phyloP scores from a whole-genome alignment of 1,140 invertebrate genomes.

The Asobara japonica region DNA sequence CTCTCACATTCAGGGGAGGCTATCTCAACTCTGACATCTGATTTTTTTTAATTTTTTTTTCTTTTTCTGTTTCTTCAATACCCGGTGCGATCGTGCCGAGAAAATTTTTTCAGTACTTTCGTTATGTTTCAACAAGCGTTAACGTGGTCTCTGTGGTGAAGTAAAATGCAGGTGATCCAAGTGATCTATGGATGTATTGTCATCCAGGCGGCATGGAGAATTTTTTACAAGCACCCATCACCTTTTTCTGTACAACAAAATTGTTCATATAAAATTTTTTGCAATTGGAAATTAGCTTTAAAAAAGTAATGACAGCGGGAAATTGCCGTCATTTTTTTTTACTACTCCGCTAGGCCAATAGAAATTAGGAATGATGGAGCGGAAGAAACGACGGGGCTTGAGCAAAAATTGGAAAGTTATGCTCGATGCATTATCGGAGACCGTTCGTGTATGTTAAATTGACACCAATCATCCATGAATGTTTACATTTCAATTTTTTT shows the following conservation, averaged over 20 bases:
- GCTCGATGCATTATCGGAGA: slow-evolving; percentile 30
- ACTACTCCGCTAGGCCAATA: background rate
- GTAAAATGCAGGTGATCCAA: too few species aligned
- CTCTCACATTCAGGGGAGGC: background rate
- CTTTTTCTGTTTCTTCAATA: background rate
- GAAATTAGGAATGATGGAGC: background rate
- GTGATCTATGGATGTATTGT: too few species aligned
- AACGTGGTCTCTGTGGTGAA: background rate
- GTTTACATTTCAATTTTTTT: too few species aligned
- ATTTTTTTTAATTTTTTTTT: background rate
- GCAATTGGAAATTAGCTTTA: too few species aligned
- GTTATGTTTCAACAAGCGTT: background rate
- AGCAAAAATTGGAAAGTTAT: slow-evolving; percentile 55
- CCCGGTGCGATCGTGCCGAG: background rate
- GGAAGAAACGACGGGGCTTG: slow-evolving; percentile 56
- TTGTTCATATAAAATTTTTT: too few species aligned
- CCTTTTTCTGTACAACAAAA: too few species aligned
- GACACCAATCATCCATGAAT: too few species aligned
- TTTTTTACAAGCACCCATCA: too few species aligned
- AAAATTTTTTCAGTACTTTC: too few species aligned
- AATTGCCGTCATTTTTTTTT: too few species aligned
- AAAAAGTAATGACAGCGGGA: too few species aligned
- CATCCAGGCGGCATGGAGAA: too few species aligned
- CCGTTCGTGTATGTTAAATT: slow-evolving; percentile 24
- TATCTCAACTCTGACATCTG: slow-evolving; percentile 20